A percentile compares a stretch with the other conserved stretches of the same genome.
Evolutionary conservation across 1,140 invertebrate genomes (phyloP).

Genomic region (Listronotus oregonensis): DNA sequence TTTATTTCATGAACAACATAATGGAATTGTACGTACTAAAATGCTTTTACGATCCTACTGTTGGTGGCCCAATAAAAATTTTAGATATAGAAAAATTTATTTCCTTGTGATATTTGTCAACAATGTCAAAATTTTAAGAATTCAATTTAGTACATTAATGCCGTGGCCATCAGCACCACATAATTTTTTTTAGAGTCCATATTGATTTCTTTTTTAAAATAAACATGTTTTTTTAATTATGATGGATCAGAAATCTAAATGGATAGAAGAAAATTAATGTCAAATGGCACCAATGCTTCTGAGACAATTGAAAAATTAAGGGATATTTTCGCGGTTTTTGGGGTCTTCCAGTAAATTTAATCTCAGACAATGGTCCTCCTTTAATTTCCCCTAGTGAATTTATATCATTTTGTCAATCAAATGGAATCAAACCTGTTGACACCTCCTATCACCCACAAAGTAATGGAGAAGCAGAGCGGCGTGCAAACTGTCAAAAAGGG

Average conservation of each 20-base stretch:
- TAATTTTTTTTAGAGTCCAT: conserved; percentile 15
- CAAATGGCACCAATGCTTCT: conserved; percentile 15
- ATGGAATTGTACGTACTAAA: conserved; percentile 41
- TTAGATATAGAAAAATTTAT: conserved; percentile 39
- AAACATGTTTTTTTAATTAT: conserved; percentile 14
- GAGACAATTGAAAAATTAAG: conserved; percentile 35
- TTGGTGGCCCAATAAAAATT: conserved; percentile 42
- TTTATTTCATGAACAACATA: conserved; percentile 41
- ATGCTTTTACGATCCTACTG: conserved; percentile 34
- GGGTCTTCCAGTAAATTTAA: conserved; percentile 54
- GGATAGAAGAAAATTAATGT: conserved; percentile 32
- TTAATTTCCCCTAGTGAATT: conserved; percentile 44
- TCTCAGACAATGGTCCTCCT: conserved; percentile 57
- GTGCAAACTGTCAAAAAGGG: conserved; percentile 37
- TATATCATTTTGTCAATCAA: conserved; percentile 50
- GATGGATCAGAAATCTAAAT: conserved; percentile 29
- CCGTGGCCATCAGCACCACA: background rate
- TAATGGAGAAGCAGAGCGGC: conserved; percentile 56
- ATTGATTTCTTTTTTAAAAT: conserved; percentile 17
- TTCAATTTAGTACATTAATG: background rate
- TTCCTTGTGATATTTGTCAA: too few relatives aligned
- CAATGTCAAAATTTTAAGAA: too few relatives aligned
- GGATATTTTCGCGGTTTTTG: conserved; percentile 26
- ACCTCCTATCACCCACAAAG: conserved; percentile 52
- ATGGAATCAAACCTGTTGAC: conserved; percentile 55